Evolutionary conservation across 2,113 vertebrate species (phyloP).

Genomic region (Nicator chloris): DNA sequence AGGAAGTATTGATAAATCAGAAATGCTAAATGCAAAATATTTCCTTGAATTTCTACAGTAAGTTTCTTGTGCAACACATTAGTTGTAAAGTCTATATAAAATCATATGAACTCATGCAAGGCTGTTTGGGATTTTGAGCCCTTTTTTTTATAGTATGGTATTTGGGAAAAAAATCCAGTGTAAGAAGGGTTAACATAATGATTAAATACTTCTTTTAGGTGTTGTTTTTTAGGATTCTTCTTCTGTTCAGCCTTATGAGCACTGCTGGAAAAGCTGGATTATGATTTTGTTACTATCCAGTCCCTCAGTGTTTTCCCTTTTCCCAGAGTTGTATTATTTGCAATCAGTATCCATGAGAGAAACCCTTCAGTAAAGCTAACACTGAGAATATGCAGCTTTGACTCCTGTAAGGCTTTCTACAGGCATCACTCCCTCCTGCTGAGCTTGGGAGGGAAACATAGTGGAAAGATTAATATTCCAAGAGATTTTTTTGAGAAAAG

Average conservation of each 20-base stretch:
- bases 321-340: not conserved
- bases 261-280: not conserved
- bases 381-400: not conserved
- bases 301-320: not conserved
- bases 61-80: not conserved
- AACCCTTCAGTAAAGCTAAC: not conserved
- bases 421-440: not conserved
- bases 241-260: not conserved
- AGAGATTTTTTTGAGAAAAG: not conserved
- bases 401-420: not conserved
- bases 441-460: not conserved
- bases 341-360: not conserved
- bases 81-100: not conserved
- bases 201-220: not conserved
- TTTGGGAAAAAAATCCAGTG: not conserved
- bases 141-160: not conserved
- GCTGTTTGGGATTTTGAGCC: not conserved
- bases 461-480: not conserved
- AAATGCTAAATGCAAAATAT: not conserved
- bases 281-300: not conserved
- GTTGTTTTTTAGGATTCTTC: not conserved
- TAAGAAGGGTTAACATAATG: not conserved
- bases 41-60: not conserved
- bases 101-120: not conserved
- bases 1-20: not conserved